These are phyloP conservation scores for Cinclus mexicanus DNA, from an alignment of 2,113 vertebrate species.

Conservation along the genomic window DNA sequence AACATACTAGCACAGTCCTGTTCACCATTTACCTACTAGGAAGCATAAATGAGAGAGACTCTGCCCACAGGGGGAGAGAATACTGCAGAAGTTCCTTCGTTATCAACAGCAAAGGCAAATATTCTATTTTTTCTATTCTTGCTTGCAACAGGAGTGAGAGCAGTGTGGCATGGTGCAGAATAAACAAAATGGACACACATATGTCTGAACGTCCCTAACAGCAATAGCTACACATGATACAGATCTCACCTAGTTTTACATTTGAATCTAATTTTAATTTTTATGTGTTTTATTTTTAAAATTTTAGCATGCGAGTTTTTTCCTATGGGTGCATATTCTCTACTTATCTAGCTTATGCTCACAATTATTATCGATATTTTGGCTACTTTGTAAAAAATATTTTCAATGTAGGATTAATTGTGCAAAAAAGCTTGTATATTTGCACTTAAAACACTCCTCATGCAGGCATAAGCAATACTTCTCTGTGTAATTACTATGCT, in stretches of 20 bases:
- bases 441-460: neutral
- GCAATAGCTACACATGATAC: fast-evolving
- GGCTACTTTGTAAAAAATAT: neutral
- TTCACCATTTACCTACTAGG: neutral
- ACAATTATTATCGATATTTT: neutral
- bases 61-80: neutral
- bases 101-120: neutral
- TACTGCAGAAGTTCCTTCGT: neutral
- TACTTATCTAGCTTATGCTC: neutral
- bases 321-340: neutral
- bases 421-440: constrained; percentile 7
- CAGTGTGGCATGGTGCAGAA: neutral
- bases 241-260: neutral
- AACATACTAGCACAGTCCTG: neutral
- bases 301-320: neutral
- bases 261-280: neutral
- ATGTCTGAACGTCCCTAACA: neutral
- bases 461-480: constrained; percentile 12
- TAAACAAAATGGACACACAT: fast-evolving
- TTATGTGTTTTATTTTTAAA: neutral
- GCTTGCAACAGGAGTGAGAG: neutral
- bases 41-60: neutral
- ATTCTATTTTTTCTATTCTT: neutral
- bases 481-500: constrained; percentile 11
- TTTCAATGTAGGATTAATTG: neutral